Conservation (phyloP, 2,113 vertebrate genomes). For the Pyxicephalus adspersus region DNA sequence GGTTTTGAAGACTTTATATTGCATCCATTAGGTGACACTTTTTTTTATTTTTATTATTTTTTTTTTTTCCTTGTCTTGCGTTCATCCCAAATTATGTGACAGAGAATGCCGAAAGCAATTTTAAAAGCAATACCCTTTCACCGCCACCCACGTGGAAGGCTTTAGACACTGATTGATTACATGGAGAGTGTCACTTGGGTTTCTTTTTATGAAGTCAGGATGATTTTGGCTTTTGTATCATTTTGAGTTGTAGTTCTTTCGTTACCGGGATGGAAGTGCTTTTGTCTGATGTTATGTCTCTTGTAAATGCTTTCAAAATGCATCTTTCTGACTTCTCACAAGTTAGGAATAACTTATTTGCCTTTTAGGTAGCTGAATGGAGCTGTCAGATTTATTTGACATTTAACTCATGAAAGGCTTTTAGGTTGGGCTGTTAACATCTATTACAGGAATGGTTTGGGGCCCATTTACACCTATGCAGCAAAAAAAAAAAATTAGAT, state of each 20-base stretch:
- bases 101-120: slow-evolving; percentile 12
- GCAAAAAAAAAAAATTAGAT: too few relatives aligned
- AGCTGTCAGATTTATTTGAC: neutral
- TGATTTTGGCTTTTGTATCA: slow-evolving; percentile 52
- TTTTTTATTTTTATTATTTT: neutral
- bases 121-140: slow-evolving; percentile 18
- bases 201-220: slow-evolving; percentile 52
- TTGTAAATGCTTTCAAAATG: slow-evolving; percentile 55
- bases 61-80: slow-evolving; percentile 5
- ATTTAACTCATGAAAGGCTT: neutral
- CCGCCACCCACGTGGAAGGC: slow-evolving; percentile 34
- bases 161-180: slow-evolving; percentile 53
- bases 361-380: slow-evolving; percentile 5
- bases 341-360: neutral
- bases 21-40: neutral
- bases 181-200: slow-evolving; percentile 35
- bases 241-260: slow-evolving; percentile 19
- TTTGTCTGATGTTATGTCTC: slow-evolving; percentile 40
- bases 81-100: slow-evolving; percentile 31
- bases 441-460: too few relatives aligned
- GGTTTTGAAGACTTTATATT: slow-evolving; percentile 1
- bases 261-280: slow-evolving; percentile 26
- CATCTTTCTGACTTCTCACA: slow-evolving; percentile 12
- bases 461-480: too few relatives aligned
- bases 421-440: too few relatives aligned